Evolutionary conservation across 2,888 invertebrate species (phyloP), one percentile per base, ranked within the genome.

Genomic region (Gortyna flavago): DNA sequence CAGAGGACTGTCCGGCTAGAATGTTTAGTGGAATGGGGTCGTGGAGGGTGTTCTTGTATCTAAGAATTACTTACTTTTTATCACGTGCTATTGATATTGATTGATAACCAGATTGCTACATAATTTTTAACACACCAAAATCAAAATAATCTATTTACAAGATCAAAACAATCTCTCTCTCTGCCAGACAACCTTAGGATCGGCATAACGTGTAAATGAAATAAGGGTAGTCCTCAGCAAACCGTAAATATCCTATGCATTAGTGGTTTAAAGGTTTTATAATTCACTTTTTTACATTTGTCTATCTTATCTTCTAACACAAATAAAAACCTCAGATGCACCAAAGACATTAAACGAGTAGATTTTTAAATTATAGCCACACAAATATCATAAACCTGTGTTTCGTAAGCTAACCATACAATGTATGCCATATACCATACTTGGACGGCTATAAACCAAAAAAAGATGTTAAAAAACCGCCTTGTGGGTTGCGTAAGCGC

Each of bases 381-480:
- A 84, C 62, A 82, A 75, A 80, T 61, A 77, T 69, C 83, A 85
- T 88, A 88, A 87, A 78, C 61, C 51, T 59, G 54, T 68, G 71
- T 85, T 81, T 87, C 87, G 87, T 88, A 84, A 87, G 80, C 75
- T 65, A 70, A 51, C 83, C 71, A 79, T 61, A 83, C 76, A 73
- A 79, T 79, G 68, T 83, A 84, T 83, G 66, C 79, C 80, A 82
- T 83, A 79, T 41, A 79, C 87, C 85, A 85, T 75, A 85, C 76
- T 48, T 62, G 74, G 74, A 73, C 16, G 68, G 51, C 74, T 62
- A 88, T 87, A 88, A 81, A 87, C 85, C 67, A 83, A 82, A 82
- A 82, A 68, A 71, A 32, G 64, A 83, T 75, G 84, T 66, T 74
- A 83, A 83, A 78, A 85, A 83, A 79, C 86, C 75, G 69, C 72